Percentiles rank a stretch among this genome's conserved stretches.
Evolutionary conservation across 2,888 invertebrate genomes (phyloP).

Genomic region (Blera fallax): DNA sequence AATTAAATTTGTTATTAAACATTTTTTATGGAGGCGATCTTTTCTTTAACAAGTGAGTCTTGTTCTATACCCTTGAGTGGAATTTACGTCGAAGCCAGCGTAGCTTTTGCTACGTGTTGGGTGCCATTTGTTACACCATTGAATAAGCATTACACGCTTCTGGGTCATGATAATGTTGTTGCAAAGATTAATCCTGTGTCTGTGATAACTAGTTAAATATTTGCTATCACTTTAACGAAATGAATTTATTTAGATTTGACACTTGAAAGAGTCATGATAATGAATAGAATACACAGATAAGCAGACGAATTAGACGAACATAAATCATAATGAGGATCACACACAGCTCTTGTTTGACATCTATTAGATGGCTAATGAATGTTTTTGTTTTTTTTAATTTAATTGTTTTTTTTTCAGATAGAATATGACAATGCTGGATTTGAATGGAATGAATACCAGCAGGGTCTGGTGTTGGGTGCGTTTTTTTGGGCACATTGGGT

Average conservation of each 20-base stretch:
- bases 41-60: not conserved
- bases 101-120: not conserved
- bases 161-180: not conserved
- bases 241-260: slow-evolving; percentile 1
- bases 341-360: slow-evolving; percentile 10
- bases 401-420: slow-evolving; percentile 74
- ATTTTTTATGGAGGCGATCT: not conserved
- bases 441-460: slow-evolving; percentile 86
- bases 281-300: slow-evolving; percentile 11
- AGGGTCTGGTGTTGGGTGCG: slow-evolving; percentile 85
- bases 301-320: not conserved
- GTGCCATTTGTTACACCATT: not conserved
- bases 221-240: not conserved
- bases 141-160: not conserved
- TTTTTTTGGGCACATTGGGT: slow-evolving; percentile 89
- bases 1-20: not conserved
- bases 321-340: slow-evolving; percentile 27
- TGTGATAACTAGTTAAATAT: not conserved
- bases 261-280: slow-evolving; percentile 1
- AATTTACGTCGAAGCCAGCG: too few species aligned
- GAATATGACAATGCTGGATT: slow-evolving; percentile 80
- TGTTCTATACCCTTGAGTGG: too few species aligned
- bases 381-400: not conserved
- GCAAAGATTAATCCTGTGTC: not conserved
- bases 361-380: slow-evolving; percentile 32